These are phyloP conservation scores for Sitobion miscanthi DNA, from an alignment of 1,140 invertebrate genomes.

Conservation along the genomic window DNA sequence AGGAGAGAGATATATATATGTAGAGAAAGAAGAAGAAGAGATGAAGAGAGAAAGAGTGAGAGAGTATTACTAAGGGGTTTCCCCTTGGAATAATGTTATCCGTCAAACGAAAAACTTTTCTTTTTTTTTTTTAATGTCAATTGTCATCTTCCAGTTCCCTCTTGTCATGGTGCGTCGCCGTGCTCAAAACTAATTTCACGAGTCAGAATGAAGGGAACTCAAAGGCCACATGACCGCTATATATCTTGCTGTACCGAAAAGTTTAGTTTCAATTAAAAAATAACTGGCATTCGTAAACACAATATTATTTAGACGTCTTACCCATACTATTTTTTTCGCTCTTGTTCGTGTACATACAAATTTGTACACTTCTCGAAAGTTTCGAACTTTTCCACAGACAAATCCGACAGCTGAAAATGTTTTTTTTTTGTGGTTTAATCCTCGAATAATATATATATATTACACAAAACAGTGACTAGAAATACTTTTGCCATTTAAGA, in stretches of 20 bases:
- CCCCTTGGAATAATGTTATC: not conserved
- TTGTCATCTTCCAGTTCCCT: conserved; percentile 30
- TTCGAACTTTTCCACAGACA: not conserved
- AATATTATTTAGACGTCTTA: conserved; percentile 36
- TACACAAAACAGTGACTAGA: not conserved
- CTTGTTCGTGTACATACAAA: not conserved
- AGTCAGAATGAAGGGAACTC: not conserved
- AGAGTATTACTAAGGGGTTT: not conserved
- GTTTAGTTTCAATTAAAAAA: conserved; percentile 51
- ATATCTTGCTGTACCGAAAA: not conserved
- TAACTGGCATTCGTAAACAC: conserved; percentile 22
- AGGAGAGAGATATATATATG: too few species aligned
- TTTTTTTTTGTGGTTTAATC: not conserved
- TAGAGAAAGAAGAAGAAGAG: too few species aligned
- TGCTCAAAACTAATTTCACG: conserved; percentile 38
- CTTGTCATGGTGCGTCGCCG: not conserved
- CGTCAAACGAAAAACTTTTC: conserved; percentile 24
- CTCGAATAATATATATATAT: conserved; percentile 14
- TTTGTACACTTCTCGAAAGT: not conserved
- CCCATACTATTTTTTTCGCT: not conserved
- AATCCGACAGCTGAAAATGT: conserved; percentile 19
- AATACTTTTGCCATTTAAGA: not conserved
- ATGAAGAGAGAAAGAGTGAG: too few species aligned
- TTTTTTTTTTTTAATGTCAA: conserved; percentile 19
- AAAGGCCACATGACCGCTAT: conserved; percentile 31